Conservation (phyloP, 2,797 vertebrate species). For the Tinamus major region DNA sequence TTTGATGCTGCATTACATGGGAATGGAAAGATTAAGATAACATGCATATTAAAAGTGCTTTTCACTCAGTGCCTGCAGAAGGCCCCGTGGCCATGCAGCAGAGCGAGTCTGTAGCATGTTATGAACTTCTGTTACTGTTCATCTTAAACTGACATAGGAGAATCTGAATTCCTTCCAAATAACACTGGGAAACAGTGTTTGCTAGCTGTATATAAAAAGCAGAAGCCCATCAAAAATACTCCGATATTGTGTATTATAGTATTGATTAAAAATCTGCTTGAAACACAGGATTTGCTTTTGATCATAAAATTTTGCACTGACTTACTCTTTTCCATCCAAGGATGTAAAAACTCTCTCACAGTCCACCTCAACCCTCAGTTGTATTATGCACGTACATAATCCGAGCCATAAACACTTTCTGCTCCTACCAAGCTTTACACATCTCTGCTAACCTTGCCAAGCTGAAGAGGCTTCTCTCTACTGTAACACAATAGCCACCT, state of each 20-base stretch:
- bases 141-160: not conserved
- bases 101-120: not conserved
- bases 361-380: not conserved
- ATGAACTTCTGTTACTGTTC: not conserved
- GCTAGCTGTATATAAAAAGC: not conserved
- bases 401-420: not conserved
- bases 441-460: not conserved
- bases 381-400: not conserved
- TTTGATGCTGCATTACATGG: conserved; percentile 56
- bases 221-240: not conserved
- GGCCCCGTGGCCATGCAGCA: conserved; percentile 6
- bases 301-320: not conserved
- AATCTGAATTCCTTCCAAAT: not conserved
- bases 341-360: not conserved
- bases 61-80: conserved; percentile 45
- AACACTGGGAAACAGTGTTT: fast-evolving
- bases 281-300: not conserved
- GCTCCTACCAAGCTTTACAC: not conserved
- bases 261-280: conserved; percentile 4
- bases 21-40: conserved; percentile 57
- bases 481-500: not conserved
- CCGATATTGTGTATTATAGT: not conserved
- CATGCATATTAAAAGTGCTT: conserved; percentile 49
- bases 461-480: not conserved
- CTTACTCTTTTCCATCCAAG: not conserved